Percentiles rank a stretch among this genome's conserved stretches.
Conservation (phyloP, 2,797 vertebrate genomes). For the Ptychobarbus kaznakovi region DNA sequence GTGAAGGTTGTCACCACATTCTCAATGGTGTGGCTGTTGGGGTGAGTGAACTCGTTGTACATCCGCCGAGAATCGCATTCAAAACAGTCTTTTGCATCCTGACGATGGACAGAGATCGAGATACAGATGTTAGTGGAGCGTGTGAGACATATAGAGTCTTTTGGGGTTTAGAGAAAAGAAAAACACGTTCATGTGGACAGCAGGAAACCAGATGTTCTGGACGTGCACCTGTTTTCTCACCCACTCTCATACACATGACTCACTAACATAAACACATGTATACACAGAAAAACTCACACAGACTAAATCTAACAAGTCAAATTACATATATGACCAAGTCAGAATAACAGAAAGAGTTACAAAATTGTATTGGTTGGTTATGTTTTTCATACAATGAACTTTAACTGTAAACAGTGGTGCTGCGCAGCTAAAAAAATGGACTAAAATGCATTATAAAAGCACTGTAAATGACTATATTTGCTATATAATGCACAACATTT, state of each 20-base stretch:
- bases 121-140: conserved; percentile 34
- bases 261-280: conserved; percentile 10
- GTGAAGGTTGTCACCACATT: conserved; percentile 87
- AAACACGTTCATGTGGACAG: conserved; percentile 24
- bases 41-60: conserved; percentile 75
- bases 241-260: not conserved
- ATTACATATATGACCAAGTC: not conserved
- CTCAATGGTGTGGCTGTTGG: conserved; percentile 86
- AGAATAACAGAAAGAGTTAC: not conserved
- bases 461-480: not conserved
- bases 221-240: conserved; percentile 45
- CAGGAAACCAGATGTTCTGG: conserved; percentile 53
- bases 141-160: conserved; percentile 26
- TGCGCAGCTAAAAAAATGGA: not conserved
- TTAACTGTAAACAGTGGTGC: not conserved
- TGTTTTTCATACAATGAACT: not conserved
- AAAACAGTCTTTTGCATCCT: conserved; percentile 85
- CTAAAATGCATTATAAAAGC: not conserved
- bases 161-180: not conserved
- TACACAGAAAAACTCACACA: not conserved
- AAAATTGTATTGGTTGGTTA: not conserved
- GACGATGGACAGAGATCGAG: conserved; percentile 30
- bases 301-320: not conserved
- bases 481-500: not conserved
- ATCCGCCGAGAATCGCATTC: conserved; percentile 79